phyloP scores from a whole-genome alignment of 2,797 vertebrate species.

The Bovichtus variegatus region DNA sequence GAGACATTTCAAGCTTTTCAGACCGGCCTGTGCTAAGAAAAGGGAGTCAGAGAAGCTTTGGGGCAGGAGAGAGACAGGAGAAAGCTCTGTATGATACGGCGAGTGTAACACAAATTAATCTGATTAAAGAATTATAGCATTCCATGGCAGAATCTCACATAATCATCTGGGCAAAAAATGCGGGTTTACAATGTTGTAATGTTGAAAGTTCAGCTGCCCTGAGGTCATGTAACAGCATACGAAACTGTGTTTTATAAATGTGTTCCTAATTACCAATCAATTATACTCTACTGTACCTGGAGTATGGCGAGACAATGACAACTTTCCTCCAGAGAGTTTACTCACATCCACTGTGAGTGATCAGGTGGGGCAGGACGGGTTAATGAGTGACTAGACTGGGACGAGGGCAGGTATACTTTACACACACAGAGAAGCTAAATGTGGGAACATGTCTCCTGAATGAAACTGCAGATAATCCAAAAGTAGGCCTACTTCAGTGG shows the following conservation, averaged over 20 bases:
- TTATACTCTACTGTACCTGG: background rate
- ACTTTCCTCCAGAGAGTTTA: conserved; percentile 10
- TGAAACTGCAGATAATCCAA: conserved; percentile 24
- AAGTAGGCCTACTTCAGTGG: background rate
- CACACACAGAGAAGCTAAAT: conserved; percentile 18
- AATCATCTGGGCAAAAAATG: conserved; percentile 66
- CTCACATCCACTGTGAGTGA: conserved; percentile 15
- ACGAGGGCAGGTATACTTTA: conserved; percentile 59
- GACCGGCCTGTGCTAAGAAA: conserved; percentile 26
- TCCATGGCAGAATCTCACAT: conserved; percentile 71
- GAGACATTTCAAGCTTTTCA: conserved; percentile 7
- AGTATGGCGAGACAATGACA: background rate
- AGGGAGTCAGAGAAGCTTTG: conserved; percentile 29
- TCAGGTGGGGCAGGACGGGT: conserved; percentile 53
- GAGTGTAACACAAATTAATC: conserved; percentile 80
- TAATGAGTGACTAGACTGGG: conserved; percentile 73
- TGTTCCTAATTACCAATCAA: conserved; percentile 15
- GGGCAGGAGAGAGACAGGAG: conserved; percentile 45
- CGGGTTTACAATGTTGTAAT: conserved; percentile 58
- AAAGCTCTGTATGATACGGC: conserved; percentile 52
- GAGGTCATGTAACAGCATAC: conserved; percentile 16
- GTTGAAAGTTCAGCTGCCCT: conserved; percentile 37
- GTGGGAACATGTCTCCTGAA: conserved; percentile 28
- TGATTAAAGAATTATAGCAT: conserved; percentile 87
- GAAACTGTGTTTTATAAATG: conserved; percentile 7